A percentile compares a stretch with the other conserved stretches of the same genome.
Evolutionary conservation across 2,797 vertebrate genomes (phyloP).

Genomic region (Sciaenops ocellatus): DNA sequence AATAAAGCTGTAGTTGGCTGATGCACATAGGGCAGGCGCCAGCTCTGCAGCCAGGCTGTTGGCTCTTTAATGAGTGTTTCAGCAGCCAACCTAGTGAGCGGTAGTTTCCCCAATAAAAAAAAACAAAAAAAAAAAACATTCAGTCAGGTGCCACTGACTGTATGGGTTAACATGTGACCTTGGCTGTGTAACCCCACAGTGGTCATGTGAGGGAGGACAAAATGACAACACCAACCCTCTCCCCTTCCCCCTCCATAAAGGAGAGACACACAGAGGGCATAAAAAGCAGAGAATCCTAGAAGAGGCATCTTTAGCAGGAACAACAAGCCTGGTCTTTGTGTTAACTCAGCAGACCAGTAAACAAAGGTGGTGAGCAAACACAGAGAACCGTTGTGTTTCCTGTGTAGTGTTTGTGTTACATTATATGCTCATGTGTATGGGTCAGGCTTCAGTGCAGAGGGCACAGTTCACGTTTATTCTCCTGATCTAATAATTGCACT

Average conservation of each 20-base stretch:
- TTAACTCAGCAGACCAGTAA: conserved; percentile 34
- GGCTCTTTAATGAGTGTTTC: conserved; percentile 67
- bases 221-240: background rate
- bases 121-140: conserved; percentile 28
- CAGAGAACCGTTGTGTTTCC: conserved; percentile 32
- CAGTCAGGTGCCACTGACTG: conserved; percentile 69
- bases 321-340: conserved; percentile 52
- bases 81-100: conserved; percentile 52
- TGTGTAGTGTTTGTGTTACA: conserved; percentile 28
- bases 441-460: background rate
- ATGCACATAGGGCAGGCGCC: conserved; percentile 35
- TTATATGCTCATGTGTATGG: background rate
- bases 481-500: background rate
- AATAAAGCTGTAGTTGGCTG: conserved; percentile 55
- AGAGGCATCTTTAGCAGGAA: conserved; percentile 55
- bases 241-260: conserved; percentile 1
- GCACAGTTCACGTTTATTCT: background rate
- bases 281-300: conserved; percentile 55
- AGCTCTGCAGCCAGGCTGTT: conserved; percentile 56
- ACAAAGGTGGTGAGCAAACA: conserved; percentile 62
- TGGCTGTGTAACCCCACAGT: conserved; percentile 37
- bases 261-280: conserved; percentile 24
- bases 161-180: conserved; percentile 67
- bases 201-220: conserved; percentile 64
- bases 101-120: conserved; percentile 42